A percentile compares a stretch with the other conserved stretches of the same genome.
phyloP scores from a whole-genome alignment of 2,888 invertebrate genomes.

The Diplazon laetatorius region DNA sequence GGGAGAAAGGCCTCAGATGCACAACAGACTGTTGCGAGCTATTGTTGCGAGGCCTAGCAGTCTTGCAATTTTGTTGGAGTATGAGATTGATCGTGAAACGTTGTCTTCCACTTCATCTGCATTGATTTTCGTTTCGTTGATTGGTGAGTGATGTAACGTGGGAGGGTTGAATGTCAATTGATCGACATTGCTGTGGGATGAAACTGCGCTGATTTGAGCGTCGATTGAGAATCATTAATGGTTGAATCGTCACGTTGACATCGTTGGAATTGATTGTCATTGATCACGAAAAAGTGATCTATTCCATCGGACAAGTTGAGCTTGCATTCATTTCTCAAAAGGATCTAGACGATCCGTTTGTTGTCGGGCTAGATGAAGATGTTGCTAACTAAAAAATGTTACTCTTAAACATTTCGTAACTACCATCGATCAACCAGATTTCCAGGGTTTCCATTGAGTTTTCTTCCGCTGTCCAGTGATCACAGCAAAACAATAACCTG shows the following conservation, averaged over 20 bases:
- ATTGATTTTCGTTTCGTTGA: conserved; percentile 6
- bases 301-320: not conserved
- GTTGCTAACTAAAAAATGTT: not conserved
- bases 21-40: not conserved
- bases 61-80: conserved; percentile 17
- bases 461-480: too few relatives aligned
- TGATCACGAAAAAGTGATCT: not conserved
- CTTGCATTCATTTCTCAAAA: too few relatives aligned
- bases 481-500: not conserved
- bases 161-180: too few relatives aligned
- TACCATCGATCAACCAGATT: not conserved
- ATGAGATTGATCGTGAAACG: conserved; percentile 28
- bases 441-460: too few relatives aligned
- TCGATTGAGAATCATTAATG: not conserved
- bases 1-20: too few relatives aligned
- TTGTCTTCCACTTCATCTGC: conserved; percentile 33
- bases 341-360: too few relatives aligned
- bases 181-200: too few relatives aligned
- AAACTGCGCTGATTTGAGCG: not conserved
- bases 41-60: conserved; percentile 6
- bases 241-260: not conserved
- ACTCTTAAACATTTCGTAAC: not conserved
- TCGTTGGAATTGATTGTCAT: not conserved
- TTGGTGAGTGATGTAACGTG: too few relatives aligned
- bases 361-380: not conserved